Evolutionary conservation across 2,888 invertebrate species (phyloP).

Genomic region (Epiblema foenella): DNA sequence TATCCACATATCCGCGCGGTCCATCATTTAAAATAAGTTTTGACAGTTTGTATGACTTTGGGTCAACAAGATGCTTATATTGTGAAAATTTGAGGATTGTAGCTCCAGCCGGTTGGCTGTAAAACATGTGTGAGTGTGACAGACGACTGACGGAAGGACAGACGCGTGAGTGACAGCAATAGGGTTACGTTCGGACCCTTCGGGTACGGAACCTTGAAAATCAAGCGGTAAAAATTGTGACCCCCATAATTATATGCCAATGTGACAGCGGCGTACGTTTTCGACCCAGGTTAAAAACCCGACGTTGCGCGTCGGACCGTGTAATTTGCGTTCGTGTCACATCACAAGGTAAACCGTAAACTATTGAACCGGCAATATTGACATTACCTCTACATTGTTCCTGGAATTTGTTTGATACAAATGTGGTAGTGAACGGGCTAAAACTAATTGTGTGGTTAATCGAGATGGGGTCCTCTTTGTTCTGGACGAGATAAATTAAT

Average conservation of each 20-base stretch:
- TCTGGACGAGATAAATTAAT: conserved; percentile 51
- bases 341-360: conserved; percentile 44
- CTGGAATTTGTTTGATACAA: conserved; percentile 48
- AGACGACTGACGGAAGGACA: too few species aligned
- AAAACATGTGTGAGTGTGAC: too few species aligned
- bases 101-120: too few species aligned
- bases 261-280: conserved; percentile 25
- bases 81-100: too few species aligned
- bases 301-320: conserved; percentile 35
- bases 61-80: too few species aligned
- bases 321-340: conserved; percentile 45
- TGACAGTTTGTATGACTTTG: too few species aligned
- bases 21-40: too few species aligned
- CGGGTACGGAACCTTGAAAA: too few species aligned
- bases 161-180: too few species aligned
- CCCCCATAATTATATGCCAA: conserved; percentile 29
- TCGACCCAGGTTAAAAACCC: conserved; percentile 34
- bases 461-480: conserved; percentile 68
- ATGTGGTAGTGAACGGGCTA: conserved; percentile 61
- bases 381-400: conserved; percentile 41
- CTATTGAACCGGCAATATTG: conserved; percentile 40
- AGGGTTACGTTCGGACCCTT: too few species aligned
- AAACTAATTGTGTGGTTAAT: conserved; percentile 74
- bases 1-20: too few species aligned
- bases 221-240: neutral